A percentile compares a stretch with the other conserved stretches of the same genome.
Conservation (phyloP, 2,113 vertebrate species). For the Sisor rabdophorus region DNA sequence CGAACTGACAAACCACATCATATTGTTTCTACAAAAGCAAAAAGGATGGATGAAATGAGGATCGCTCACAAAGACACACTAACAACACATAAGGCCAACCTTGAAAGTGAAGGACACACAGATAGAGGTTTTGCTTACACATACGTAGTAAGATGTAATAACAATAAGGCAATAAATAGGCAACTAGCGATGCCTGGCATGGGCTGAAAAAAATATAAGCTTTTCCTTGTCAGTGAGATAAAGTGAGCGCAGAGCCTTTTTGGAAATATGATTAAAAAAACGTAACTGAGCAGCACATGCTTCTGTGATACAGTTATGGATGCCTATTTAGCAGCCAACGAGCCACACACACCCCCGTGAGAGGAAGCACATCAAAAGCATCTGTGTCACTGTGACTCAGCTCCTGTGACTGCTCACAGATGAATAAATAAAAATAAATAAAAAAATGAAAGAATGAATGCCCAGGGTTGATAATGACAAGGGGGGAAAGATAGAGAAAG, state of each 20-base stretch:
- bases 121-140: conserved; percentile 36
- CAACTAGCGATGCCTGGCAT: conserved; percentile 25
- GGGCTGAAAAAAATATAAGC: conserved; percentile 21
- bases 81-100: conserved; percentile 25
- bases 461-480: conserved; percentile 36
- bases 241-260: conserved; percentile 23
- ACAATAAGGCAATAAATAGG: conserved; percentile 16
- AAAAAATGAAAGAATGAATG: conserved; percentile 30
- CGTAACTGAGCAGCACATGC: conserved; percentile 49
- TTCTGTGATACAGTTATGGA: conserved; percentile 51
- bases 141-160: conserved; percentile 35
- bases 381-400: conserved; percentile 48
- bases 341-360: conserved; percentile 63
- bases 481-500: conserved; percentile 13
- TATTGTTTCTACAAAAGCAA: conserved; percentile 11
- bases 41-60: conserved; percentile 22
- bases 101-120: conserved; percentile 31
- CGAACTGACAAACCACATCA: conserved; percentile 27
- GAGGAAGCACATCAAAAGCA: conserved; percentile 67
- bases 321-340: conserved; percentile 72
- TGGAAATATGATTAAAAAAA: conserved; percentile 59
- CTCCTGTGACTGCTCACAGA: conserved; percentile 45
- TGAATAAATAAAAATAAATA: conserved; percentile 18
- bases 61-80: conserved; percentile 35
- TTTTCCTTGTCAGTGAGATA: conserved; percentile 13